Percentiles rank a stretch among this genome's conserved stretches.
phyloP scores from a whole-genome alignment of 2,888 invertebrate species.

The Ctena decussata region DNA sequence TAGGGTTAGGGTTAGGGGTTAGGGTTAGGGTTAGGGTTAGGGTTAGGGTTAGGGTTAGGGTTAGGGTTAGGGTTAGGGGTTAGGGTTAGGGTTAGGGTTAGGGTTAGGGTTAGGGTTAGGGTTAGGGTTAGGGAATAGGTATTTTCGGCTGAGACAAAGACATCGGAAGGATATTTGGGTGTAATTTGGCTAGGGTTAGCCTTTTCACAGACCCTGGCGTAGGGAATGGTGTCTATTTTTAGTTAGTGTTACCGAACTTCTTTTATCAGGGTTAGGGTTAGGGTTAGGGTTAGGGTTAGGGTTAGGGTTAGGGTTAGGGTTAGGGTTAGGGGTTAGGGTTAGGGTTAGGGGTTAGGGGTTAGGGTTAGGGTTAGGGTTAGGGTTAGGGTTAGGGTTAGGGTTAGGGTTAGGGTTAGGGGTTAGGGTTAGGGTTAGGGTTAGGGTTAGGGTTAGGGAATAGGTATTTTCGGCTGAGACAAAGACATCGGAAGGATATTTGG shows the following conservation, averaged over 20 bases:
- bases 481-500: too few relatives aligned
- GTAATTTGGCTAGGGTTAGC: slow-evolving; percentile 51
- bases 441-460: too few relatives aligned
- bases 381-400: slow-evolving; percentile 47
- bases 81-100: slow-evolving; percentile 55
- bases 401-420: too few relatives aligned
- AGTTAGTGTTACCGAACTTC: slow-evolving; percentile 51
- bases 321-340: slow-evolving; percentile 55
- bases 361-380: slow-evolving; percentile 71
- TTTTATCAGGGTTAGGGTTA: slow-evolving; percentile 49
- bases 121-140: slow-evolving; percentile 57
- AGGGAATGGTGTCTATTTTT: slow-evolving; percentile 59
- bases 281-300: slow-evolving; percentile 65
- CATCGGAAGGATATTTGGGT: slow-evolving; percentile 41
- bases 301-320: slow-evolving; percentile 50
- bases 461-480: too few relatives aligned
- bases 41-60: slow-evolving; percentile 61
- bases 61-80: slow-evolving; percentile 61
- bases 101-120: slow-evolving; percentile 57
- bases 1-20: slow-evolving; percentile 57
- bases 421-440: too few relatives aligned
- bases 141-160: slow-evolving; percentile 48
- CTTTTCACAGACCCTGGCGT: slow-evolving; percentile 28
- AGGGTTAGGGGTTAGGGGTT: slow-evolving; percentile 65
- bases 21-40: slow-evolving; percentile 54